Conservation (phyloP, 2,113 vertebrate genomes). For the Myotis yumanensis region DNA sequence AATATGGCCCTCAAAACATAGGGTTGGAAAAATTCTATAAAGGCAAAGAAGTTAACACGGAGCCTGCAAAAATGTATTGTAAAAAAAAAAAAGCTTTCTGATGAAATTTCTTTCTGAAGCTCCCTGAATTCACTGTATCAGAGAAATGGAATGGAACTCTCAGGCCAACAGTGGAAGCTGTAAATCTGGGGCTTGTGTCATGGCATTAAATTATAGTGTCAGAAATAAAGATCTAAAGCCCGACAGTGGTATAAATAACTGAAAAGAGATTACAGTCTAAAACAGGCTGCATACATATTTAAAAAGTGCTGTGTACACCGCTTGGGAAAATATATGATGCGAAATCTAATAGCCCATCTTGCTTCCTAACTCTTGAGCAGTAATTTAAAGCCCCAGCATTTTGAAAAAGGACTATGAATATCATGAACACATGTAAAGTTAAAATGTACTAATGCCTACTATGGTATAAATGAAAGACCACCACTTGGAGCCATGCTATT, state of each 20-base stretch:
- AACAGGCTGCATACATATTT: slow-evolving; percentile 68
- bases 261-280: slow-evolving; percentile 72
- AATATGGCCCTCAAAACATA: slow-evolving; percentile 5
- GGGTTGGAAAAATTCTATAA: slow-evolving; percentile 6
- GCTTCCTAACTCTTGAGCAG: slow-evolving; percentile 55
- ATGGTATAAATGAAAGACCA: slow-evolving; percentile 47
- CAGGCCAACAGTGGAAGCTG: slow-evolving; percentile 46
- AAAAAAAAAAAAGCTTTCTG: background rate
- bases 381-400: slow-evolving; percentile 68
- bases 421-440: slow-evolving; percentile 50
- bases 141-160: slow-evolving; percentile 63
- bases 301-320: slow-evolving; percentile 67
- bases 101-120: slow-evolving; percentile 53
- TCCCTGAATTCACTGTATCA: slow-evolving; percentile 54
- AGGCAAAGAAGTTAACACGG: background rate
- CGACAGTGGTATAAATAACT: slow-evolving; percentile 73
- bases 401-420: slow-evolving; percentile 58
- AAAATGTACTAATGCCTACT: slow-evolving; percentile 45
- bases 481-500: slow-evolving; percentile 34
- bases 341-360: slow-evolving; percentile 69
- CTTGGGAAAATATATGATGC: slow-evolving; percentile 53
- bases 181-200: slow-evolving; percentile 72
- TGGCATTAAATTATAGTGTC: slow-evolving; percentile 75
- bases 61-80: slow-evolving; percentile 27
- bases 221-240: slow-evolving; percentile 76